Evolutionary conservation across 2,113 vertebrate genomes (phyloP).

Genomic region (Perca fluviatilis): DNA sequence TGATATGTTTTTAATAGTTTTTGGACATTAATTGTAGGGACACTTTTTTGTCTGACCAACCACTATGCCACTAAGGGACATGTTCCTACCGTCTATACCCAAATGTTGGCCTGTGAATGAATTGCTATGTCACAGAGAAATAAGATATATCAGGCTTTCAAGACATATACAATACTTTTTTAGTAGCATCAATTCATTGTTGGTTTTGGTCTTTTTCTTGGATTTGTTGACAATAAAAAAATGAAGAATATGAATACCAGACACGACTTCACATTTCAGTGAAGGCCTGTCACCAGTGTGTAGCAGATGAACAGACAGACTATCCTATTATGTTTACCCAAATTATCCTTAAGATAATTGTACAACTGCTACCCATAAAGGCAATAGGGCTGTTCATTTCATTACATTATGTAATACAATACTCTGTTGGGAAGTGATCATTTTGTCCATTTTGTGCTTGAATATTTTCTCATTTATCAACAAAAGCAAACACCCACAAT

Average conservation of each 20-base stretch:
- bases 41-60: neutral
- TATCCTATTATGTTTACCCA: neutral
- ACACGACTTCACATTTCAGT: neutral
- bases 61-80: neutral
- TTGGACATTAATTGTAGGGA: neutral
- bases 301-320: neutral
- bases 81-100: neutral
- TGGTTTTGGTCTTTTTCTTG: too few species aligned
- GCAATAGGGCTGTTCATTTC: neutral
- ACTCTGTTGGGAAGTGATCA: neutral
- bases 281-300: neutral
- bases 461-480: conserved; percentile 25
- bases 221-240: neutral
- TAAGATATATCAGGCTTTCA: neutral
- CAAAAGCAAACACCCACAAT: conserved; percentile 15
- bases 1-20: neutral
- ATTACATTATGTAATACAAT: neutral
- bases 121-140: neutral
- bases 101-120: neutral
- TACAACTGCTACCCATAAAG: neutral
- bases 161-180: neutral
- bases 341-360: neutral
- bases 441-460: neutral
- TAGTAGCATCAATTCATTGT: neutral
- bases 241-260: neutral